Conservation (phyloP, 2,113 vertebrate genomes). For the Columbina picui region DNA sequence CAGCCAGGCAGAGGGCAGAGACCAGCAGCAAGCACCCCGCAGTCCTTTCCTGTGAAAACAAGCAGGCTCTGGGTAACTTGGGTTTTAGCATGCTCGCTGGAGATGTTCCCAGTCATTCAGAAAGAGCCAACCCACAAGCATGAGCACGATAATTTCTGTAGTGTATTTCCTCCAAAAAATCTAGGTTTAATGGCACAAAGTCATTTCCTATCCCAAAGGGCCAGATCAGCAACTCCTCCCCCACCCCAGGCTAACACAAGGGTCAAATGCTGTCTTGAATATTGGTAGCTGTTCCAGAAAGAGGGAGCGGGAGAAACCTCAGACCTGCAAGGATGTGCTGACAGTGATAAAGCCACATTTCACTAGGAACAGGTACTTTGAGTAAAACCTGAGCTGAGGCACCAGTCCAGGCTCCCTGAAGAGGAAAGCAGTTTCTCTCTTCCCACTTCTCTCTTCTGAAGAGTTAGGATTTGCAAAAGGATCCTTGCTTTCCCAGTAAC, state of each 20-base stretch:
- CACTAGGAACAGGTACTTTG: background rate
- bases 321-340: background rate
- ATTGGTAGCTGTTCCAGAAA: background rate
- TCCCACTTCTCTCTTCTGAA: background rate
- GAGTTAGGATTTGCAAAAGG: background rate
- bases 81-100: background rate
- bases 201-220: background rate
- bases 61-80: background rate
- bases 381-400: background rate
- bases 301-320: background rate
- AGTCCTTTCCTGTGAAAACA: constrained; percentile 31
- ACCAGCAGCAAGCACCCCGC: background rate
- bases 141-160: background rate
- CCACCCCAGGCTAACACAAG: background rate
- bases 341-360: background rate
- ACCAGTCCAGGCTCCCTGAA: background rate
- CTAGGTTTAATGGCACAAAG: background rate
- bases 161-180: background rate
- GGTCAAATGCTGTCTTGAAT: background rate
- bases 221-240: background rate
- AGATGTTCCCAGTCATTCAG: background rate
- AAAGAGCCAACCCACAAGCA: background rate
- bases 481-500: background rate
- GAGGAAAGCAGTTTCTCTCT: background rate
- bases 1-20: constrained; percentile 9